phyloP scores from a whole-genome alignment of 2,888 invertebrate species.

The Dryadula phaetusa region DNA sequence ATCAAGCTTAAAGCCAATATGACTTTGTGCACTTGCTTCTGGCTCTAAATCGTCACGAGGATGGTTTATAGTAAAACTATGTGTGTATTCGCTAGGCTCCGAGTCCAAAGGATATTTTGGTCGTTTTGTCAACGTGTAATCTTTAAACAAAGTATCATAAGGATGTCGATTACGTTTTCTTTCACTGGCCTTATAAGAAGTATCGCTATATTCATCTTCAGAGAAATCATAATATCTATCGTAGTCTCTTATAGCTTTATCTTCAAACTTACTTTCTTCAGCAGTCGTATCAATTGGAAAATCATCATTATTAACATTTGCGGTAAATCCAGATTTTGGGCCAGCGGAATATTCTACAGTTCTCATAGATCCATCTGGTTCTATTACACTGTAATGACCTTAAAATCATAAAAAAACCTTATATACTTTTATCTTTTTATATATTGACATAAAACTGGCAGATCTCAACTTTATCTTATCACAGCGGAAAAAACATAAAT shows the following conservation, averaged over 20 bases:
- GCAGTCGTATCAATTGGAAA: slow-evolving; percentile 47
- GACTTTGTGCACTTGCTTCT: slow-evolving; percentile 64
- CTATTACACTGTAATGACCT: slow-evolving; percentile 87
- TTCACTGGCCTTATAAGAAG: slow-evolving; percentile 54
- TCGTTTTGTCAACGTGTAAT: slow-evolving; percentile 61
- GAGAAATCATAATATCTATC: slow-evolving; percentile 68
- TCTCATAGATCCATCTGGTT: slow-evolving; percentile 86
- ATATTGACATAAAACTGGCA: too few relatives aligned
- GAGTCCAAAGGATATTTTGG: slow-evolving; percentile 64
- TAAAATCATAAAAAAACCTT: slow-evolving; percentile 44
- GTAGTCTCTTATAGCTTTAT: slow-evolving; percentile 69
- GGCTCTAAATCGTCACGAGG: slow-evolving; percentile 61
- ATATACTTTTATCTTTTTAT: too few relatives aligned
- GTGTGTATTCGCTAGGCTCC: slow-evolving; percentile 73
- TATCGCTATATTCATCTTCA: slow-evolving; percentile 64
- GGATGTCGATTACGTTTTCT: slow-evolving; percentile 62
- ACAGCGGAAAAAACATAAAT: too few relatives aligned
- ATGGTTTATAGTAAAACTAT: slow-evolving; percentile 72
- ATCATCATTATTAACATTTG: slow-evolving; percentile 82
- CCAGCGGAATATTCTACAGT: slow-evolving; percentile 86
- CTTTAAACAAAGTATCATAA: slow-evolving; percentile 60
- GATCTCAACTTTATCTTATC: too few relatives aligned
- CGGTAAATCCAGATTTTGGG: slow-evolving; percentile 83
- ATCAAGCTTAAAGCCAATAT: slow-evolving; percentile 68
- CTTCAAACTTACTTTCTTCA: slow-evolving; percentile 54